phyloP scores from a whole-genome alignment of 2,888 invertebrate genomes.

The Candidula unifasciata region DNA sequence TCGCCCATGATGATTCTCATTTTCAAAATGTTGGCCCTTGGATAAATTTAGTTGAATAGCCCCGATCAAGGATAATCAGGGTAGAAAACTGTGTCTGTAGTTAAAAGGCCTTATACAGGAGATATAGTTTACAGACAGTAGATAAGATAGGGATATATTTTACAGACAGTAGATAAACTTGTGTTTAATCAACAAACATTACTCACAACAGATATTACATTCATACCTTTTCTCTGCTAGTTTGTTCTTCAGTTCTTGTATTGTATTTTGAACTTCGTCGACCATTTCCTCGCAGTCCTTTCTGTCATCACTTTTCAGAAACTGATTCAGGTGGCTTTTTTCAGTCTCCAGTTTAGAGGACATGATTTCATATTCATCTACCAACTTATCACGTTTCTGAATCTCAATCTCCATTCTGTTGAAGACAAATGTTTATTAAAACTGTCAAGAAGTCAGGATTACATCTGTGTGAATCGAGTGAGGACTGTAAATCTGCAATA shows the following conservation, averaged over 20 bases:
- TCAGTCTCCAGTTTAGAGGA: neutral
- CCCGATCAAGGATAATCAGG: too few relatives aligned
- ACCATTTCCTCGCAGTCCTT: neutral
- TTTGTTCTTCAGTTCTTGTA: neutral
- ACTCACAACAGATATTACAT: neutral
- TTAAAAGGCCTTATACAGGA: too few relatives aligned
- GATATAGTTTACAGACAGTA: too few relatives aligned
- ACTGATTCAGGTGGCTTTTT: constrained; percentile 3
- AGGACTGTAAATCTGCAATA: too few relatives aligned
- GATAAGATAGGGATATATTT: too few relatives aligned
- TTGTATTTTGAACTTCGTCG: constrained; percentile 10
- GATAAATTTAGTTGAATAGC: too few relatives aligned
- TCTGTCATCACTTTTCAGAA: neutral
- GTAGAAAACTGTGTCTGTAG: too few relatives aligned
- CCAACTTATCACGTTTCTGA: neutral
- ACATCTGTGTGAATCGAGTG: too few relatives aligned
- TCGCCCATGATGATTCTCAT: too few relatives aligned
- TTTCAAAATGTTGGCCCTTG: too few relatives aligned
- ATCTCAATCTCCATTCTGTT: constrained; percentile 36
- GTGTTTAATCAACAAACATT: neutral
- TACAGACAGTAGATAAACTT: too few relatives aligned
- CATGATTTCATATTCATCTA: neutral
- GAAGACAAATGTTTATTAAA: neutral
- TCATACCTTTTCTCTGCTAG: constrained; percentile 51
- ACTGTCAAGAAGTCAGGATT: too few relatives aligned